These are phyloP conservation scores for Lamellibrachia satsuma DNA, from an alignment of 2,888 invertebrate genomes.

Conservation along the genomic window DNA sequence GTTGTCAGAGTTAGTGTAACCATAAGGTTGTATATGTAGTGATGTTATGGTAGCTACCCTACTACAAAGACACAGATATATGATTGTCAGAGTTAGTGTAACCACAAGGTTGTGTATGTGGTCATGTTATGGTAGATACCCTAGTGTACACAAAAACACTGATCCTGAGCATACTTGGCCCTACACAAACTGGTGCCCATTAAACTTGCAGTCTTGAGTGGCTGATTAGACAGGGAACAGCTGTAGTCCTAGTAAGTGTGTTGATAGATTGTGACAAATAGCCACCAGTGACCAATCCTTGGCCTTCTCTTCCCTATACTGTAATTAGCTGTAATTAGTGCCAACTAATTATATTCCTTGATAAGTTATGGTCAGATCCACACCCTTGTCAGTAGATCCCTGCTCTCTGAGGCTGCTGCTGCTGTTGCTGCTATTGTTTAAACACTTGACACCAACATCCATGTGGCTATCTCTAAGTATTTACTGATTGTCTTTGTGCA, in stretches of 20 bases:
- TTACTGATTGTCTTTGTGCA: background rate
- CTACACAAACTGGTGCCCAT: background rate
- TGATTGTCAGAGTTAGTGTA: background rate
- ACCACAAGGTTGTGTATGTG: background rate
- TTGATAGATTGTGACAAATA: slow-evolving; percentile 3
- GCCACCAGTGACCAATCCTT: background rate
- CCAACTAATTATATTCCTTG: background rate
- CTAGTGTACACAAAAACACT: background rate
- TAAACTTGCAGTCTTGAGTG: background rate
- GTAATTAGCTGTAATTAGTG: background rate
- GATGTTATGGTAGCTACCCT: background rate
- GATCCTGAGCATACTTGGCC: background rate
- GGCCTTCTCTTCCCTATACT: background rate
- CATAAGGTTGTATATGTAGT: background rate
- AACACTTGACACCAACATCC: background rate
- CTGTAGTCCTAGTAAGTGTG: background rate
- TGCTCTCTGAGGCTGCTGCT: background rate
- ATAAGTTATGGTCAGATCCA: background rate
- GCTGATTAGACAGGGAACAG: background rate
- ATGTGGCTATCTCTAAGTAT: background rate
- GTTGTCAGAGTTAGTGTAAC: background rate
- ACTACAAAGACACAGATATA: background rate
- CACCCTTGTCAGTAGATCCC: background rate
- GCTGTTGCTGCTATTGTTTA: background rate
- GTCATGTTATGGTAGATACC: background rate